Evolutionary conservation across 37 sponge, comb jelly and placozoan species (phyloP), one percentile per base, ranked within the genome.

Genomic region (Lycopodina hypogea): DNA sequence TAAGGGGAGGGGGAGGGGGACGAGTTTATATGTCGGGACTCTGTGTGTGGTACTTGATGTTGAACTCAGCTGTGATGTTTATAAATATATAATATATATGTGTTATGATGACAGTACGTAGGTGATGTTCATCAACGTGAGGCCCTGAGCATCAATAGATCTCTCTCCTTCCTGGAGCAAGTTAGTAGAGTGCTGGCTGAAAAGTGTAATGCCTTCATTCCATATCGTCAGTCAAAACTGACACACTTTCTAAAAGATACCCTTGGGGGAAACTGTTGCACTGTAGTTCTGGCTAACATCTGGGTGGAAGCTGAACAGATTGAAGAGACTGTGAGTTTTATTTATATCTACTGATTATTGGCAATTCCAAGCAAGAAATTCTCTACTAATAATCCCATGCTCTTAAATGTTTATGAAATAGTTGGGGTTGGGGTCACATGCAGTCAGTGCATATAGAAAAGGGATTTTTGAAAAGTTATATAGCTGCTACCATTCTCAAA

Each of bases 111-210:
- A 9, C 67, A 94, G 93, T 85, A 89, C 21, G 80, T 62, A 61
- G 96, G 96, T 17, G 26, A 60, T 2, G 89, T 86, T 28, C 84
- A n/a, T n/a, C n/a, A 90, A 63, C 83, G 86, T 58, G 99, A 98
- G 64, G 96, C 99, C 40, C 83, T 98, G 81, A 88, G 93, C 92
- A 98, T 98, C 69, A 98, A 98, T 84, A 90, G 88, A 39, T 95
- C 96, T n/a, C 79, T 98, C 17, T 87, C 99, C 42, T 98, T 95
- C 77, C 81, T 98, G 40, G 99, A 98, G 68, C 99, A 98, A 83
- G 96, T 95, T 33, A 84, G 90, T 8, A 45, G 87, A 52, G 96
- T 93, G 19, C 75, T 95, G 68, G 88, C 86, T 45, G 98, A 97
- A 70, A 83, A 64, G 69, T 88, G 72, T 72, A 51, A 93, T 38